Conservation (phyloP, 2,888 invertebrate species). For the Aphidius colemani region DNA sequence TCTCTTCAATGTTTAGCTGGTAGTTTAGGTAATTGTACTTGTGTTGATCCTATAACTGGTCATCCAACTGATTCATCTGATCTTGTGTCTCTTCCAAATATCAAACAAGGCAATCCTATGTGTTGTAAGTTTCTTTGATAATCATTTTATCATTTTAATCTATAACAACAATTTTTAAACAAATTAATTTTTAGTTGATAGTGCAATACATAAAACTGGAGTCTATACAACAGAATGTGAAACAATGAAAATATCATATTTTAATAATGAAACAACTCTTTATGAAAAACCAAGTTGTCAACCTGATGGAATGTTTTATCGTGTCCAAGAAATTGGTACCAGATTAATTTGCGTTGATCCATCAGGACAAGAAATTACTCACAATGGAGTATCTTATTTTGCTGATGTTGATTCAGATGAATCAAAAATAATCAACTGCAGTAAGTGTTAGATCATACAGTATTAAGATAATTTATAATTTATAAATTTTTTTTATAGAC, state of each 20-base stretch:
- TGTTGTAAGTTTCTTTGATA: conserved; percentile 55
- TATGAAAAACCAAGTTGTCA: conserved; percentile 59
- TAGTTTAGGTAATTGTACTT: conserved; percentile 62
- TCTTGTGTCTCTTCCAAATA: conserved; percentile 48
- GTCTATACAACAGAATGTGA: conserved; percentile 61
- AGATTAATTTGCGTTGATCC: conserved; percentile 68
- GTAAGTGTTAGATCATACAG: conserved; percentile 60
- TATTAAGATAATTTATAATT: conserved; percentile 11
- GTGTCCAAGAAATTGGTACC: conserved; percentile 57
- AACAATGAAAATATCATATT: conserved; percentile 40
- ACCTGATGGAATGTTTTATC: conserved; percentile 62
- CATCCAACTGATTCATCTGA: conserved; percentile 50
- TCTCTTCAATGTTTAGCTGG: conserved; percentile 69
- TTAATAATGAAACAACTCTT: conserved; percentile 17
- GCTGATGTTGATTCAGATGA: conserved; percentile 57
- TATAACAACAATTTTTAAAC: conserved; percentile 4
- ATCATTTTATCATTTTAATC: background rate
- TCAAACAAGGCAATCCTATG: conserved; percentile 48
- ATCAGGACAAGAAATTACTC: conserved; percentile 62
- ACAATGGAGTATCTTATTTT: conserved; percentile 62
- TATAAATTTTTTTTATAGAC: conserved; percentile 58
- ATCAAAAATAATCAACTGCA: conserved; percentile 65
- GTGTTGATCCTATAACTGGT: conserved; percentile 66
- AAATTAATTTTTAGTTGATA: conserved; percentile 50
- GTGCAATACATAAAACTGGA: conserved; percentile 50